Base-by-base conservation (phyloP, 2,797 vertebrate genomes). In the Anabacerthia variegaticeps region DNA sequence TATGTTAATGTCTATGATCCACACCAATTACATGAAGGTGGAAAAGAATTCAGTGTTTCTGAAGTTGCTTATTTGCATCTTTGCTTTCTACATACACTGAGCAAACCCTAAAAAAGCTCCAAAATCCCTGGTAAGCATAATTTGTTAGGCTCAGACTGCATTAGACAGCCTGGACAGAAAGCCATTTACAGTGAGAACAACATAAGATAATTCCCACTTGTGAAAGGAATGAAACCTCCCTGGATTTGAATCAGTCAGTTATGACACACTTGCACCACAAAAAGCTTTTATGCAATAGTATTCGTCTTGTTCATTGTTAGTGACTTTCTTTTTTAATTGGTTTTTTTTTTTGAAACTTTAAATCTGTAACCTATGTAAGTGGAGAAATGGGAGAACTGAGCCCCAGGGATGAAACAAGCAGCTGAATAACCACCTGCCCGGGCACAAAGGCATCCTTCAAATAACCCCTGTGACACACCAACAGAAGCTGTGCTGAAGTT, bases 141-240 rank as follows among this genome's bases (percentile, higher is more conserved):
- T 23, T 34, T 76, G 21, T 41, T 67, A 28, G 10, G 26, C 36
- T 73, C 34, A 51, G 58, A 73, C 24, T 30, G 23, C 48, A 44
- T 10, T 26, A 28, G 24, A 54, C 14, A 62, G 37, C 24, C 69
- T 2, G 13, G 28, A 24, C 21, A 84, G 41, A 67, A 82, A 49
- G 27, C 2, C 17, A 43, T 46, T 77, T 72, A 49, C 26, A 59
- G 30, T 7, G 43, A 82, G 19, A 89, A 73, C 12, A 65, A 28
- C 0, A 0, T 6, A 36, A 67, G 18, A 4, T 41, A 34, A 86
- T 34, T 71, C 21, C 32, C 20, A 44, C 4, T 44, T 27, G 12
- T 24, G 16, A 61, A 27, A 28, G 24, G 32, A 83, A 48, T 1
- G 3, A 71, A 67, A 39, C 14, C 9, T 41, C n/a, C 12, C 2